These are phyloP conservation scores for Hydrochoerus hydrochaeris DNA, from an alignment of 2,113 vertebrate genomes.

Conservation along the genomic window DNA sequence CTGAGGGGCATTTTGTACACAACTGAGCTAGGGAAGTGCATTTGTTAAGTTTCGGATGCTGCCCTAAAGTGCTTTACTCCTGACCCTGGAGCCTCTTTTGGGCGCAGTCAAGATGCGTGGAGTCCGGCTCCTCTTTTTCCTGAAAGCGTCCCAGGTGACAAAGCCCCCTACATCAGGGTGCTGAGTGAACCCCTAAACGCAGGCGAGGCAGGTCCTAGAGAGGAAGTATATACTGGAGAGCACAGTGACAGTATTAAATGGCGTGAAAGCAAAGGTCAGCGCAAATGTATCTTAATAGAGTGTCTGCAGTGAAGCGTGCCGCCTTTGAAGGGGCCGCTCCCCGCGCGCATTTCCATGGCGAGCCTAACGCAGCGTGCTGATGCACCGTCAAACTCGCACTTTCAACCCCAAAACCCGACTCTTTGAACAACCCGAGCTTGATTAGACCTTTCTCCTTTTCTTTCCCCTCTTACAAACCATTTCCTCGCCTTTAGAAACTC, in stretches of 20 bases:
- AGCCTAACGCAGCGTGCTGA: slow-evolving; percentile 91
- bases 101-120: slow-evolving; percentile 33
- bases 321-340: slow-evolving; percentile 90
- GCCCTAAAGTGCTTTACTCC: slow-evolving; percentile 54
- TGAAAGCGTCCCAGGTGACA: slow-evolving; percentile 27
- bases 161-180: not conserved
- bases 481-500: slow-evolving; percentile 93
- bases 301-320: slow-evolving; percentile 92
- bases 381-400: slow-evolving; percentile 93
- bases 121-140: slow-evolving; percentile 73
- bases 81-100: slow-evolving; percentile 60
- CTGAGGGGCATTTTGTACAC: not conserved
- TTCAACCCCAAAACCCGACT: slow-evolving; percentile 91
- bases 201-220: slow-evolving; percentile 75
- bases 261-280: slow-evolving; percentile 92
- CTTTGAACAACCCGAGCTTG: slow-evolving; percentile 93
- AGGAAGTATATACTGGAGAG: slow-evolving; percentile 85
- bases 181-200: slow-evolving; percentile 74
- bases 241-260: slow-evolving; percentile 90
- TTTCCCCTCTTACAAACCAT: slow-evolving; percentile 91
- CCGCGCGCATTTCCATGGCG: slow-evolving; percentile 91
- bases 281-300: slow-evolving; percentile 94
- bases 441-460: slow-evolving; percentile 93
- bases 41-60: slow-evolving; percentile 46
- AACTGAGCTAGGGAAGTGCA: slow-evolving; percentile 11